Base-by-base conservation (phyloP, 2,888 invertebrate species). In the Hypolimnas misippus region DNA sequence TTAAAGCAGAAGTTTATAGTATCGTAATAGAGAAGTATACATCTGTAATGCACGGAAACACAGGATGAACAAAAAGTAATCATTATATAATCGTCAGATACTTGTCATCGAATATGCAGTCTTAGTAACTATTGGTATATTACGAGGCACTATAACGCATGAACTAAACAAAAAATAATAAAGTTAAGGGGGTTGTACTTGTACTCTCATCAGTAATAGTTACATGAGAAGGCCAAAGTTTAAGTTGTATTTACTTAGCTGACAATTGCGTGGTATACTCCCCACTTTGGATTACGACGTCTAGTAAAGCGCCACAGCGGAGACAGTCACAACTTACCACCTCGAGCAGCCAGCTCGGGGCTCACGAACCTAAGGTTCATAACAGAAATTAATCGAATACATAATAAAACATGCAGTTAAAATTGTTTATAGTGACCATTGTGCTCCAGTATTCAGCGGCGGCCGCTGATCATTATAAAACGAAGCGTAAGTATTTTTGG, bases 171-270 rank as follows among this genome's bases (percentile, higher is more conserved):
- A 49, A 29, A 49, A 49, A n/a, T 14, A 2, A 29, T 25, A 7
- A 49, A 5, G 6, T 14, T 25, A 57, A 46, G 35, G 61, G 57
- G 59, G 17, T 50, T 44, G 40, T 21, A 16, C 14, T 53, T 17
- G 33, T 31, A 17, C 52, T n/a, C 16, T 21, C 31, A 31, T 44
- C 55, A 31, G 7, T 44, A 17, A 54, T 59, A 40, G 53, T 50
- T 62, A 61, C 55, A 63, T 64, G 59, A 63, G 70, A 68, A 72
- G 72, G 73, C 69, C 73, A 75, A 85, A 83, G 79, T 85, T 87
- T 79, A 84, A 82, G 75, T 80, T 82, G 82, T 89, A 86, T 89
- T 90, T 87, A 84, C 87, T 84, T 84, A 84, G 82, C 79, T 82
- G 77, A 84, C 83, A 86, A 89, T 89, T 91, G 89, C 89, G 86